A percentile compares a stretch with the other conserved stretches of the same genome.
Conservation (phyloP, 2,113 vertebrate species). For the Bombycilla garrulus region DNA sequence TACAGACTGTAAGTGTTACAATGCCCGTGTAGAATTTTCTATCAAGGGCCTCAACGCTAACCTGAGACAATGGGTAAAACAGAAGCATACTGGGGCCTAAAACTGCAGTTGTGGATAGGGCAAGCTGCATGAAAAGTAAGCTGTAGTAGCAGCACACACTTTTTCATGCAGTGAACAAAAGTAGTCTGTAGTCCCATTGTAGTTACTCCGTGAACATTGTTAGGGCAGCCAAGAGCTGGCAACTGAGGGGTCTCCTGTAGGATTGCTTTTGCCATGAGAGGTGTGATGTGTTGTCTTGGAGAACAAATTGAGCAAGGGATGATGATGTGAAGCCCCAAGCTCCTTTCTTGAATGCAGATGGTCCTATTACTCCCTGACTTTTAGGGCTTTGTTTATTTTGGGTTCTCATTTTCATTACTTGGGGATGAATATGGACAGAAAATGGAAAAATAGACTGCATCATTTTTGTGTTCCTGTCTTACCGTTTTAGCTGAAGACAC, state of each 20-base stretch:
- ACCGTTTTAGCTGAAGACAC: background rate
- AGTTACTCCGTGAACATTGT: background rate
- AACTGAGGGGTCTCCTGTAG: background rate
- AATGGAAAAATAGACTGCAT: background rate
- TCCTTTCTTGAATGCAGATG: background rate
- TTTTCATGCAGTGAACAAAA: background rate
- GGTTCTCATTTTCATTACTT: background rate
- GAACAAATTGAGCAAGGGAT: background rate
- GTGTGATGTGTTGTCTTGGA: background rate
- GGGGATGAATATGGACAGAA: background rate
- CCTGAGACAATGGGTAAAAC: background rate
- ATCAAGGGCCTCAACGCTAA: background rate
- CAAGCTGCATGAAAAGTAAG: background rate
- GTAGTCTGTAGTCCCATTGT: background rate
- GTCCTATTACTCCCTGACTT: background rate
- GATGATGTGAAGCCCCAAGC: background rate
- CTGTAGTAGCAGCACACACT: background rate
- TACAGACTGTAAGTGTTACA: background rate
- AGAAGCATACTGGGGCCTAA: background rate
- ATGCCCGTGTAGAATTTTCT: background rate
- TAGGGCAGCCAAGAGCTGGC: background rate
- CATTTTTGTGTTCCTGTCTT: background rate
- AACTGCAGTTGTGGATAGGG: background rate
- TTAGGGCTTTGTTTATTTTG: background rate
- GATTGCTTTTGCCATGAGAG: background rate